These are phyloP conservation scores for Saguinus midas DNA, from an alignment of 2,113 vertebrate species.

Conservation along the genomic window DNA sequence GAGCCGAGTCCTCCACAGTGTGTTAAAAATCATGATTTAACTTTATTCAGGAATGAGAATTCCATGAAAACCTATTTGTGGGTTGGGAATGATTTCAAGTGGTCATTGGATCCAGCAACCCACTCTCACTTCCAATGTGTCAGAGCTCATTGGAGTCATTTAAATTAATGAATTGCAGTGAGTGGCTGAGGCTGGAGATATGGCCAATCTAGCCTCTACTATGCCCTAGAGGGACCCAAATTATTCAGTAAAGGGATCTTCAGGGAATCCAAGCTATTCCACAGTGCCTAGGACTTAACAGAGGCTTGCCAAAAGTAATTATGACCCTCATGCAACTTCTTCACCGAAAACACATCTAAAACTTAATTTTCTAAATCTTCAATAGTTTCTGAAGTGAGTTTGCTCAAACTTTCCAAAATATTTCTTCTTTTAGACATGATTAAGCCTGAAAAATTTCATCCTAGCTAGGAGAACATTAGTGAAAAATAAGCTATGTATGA, in stretches of 20 bases:
- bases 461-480: not conserved
- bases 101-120: not conserved
- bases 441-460: conserved; percentile 10
- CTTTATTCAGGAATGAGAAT: not conserved
- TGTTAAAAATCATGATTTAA: not conserved
- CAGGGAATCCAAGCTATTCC: not conserved
- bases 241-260: not conserved
- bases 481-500: not conserved
- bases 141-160: not conserved
- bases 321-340: not conserved
- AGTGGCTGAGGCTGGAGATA: not conserved
- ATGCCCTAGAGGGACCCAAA: not conserved
- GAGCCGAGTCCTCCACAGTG: not conserved
- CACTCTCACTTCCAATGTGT: not conserved
- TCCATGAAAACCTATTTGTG: not conserved
- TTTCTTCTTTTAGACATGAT: conserved; percentile 11
- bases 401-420: conserved; percentile 3
- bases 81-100: not conserved
- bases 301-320: not conserved
- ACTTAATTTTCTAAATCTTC: not conserved
- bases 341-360: not conserved
- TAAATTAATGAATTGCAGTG: not conserved
- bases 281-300: not conserved
- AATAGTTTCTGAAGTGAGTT: not conserved
- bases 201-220: not conserved